Evolutionary conservation across 2,113 vertebrate genomes (phyloP).

Genomic region (Calidris pugnax): DNA sequence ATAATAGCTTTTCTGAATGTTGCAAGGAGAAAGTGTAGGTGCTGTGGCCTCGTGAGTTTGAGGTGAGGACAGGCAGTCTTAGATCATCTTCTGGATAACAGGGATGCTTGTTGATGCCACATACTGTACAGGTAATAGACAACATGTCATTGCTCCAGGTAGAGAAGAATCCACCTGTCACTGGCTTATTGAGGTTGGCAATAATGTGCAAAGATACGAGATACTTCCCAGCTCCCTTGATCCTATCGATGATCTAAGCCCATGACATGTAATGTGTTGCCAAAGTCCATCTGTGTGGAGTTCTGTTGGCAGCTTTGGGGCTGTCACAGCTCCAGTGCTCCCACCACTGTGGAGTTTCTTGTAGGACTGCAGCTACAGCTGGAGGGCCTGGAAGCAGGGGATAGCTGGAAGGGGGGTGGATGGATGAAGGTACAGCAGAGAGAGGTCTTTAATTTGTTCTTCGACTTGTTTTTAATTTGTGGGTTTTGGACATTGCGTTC

Average conservation of each 20-base stretch:
- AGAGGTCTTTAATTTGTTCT: background rate
- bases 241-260: fast-evolving
- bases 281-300: background rate
- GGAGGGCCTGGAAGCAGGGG: background rate
- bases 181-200: background rate
- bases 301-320: background rate
- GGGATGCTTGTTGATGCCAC: background rate
- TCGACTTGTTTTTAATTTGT: background rate
- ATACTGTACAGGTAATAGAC: background rate
- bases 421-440: background rate
- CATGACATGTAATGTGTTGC: fast-evolving
- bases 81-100: background rate
- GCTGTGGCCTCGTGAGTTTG: background rate
- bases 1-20: background rate
- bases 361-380: background rate
- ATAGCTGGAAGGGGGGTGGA: background rate
- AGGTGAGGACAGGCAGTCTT: background rate
- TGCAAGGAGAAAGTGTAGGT: background rate
- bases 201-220: fast-evolving
- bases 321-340: background rate
- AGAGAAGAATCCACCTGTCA: background rate
- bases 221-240: background rate
- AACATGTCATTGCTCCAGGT: background rate
- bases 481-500: background rate
- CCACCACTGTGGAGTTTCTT: background rate